Conservation (phyloP, 2,888 invertebrate genomes). For the Endomychus coccineus region DNA sequence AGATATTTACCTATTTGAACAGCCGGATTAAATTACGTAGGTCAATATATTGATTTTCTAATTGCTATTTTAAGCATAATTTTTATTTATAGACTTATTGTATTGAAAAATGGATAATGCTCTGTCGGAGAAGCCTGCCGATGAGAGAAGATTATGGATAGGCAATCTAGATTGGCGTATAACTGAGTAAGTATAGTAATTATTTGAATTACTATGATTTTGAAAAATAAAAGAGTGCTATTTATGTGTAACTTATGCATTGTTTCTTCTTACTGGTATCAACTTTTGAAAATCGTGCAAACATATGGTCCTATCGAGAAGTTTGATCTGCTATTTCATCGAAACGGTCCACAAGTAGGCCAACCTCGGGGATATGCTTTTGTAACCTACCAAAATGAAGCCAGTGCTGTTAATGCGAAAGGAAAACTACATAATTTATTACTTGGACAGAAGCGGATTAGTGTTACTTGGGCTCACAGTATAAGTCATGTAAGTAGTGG, state of each 20-base stretch:
- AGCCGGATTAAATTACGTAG: too few relatives aligned
- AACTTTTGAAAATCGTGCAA: conserved; percentile 93
- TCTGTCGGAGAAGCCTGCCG: conserved; percentile 32
- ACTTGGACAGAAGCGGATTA: conserved; percentile 66
- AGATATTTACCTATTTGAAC: too few relatives aligned
- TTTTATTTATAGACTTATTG: conserved; percentile 1
- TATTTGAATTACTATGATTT: conserved; percentile 1
- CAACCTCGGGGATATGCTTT: conserved; percentile 92
- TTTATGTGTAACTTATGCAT: too few relatives aligned
- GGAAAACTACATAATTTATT: conserved; percentile 65
- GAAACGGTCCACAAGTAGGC: conserved; percentile 79
- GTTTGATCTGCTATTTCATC: conserved; percentile 93
- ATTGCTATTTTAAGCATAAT: too few relatives aligned
- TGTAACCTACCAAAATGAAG: conserved; percentile 64
- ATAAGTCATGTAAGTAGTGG: conserved; percentile 54
- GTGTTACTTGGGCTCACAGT: conserved; percentile 75
- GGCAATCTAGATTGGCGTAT: conserved; percentile 85
- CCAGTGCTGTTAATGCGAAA: conserved; percentile 67
- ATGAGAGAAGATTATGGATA: conserved; percentile 78
- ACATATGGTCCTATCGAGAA: conserved; percentile 89
- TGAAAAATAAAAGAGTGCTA: too few relatives aligned
- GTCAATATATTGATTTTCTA: too few relatives aligned
- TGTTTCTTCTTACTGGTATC: conserved; percentile 69
- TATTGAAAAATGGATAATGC: too few relatives aligned
- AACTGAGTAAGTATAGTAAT: conserved; percentile 74